Conservation (phyloP, 2,888 invertebrate species). For the Lacanobia oleracea region DNA sequence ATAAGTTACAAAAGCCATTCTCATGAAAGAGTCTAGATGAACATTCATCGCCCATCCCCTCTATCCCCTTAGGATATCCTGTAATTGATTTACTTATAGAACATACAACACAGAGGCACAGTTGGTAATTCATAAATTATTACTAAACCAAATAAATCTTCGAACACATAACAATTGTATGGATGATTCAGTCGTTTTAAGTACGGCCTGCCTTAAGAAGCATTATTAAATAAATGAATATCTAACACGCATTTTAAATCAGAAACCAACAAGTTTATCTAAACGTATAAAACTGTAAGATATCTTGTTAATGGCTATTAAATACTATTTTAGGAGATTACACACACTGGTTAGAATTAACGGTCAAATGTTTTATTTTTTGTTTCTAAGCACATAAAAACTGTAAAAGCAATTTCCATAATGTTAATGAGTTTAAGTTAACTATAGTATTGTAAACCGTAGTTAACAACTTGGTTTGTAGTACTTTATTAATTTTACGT, state of each 20-base stretch:
- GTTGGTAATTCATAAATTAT: background rate
- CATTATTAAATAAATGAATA: slow-evolving; percentile 1
- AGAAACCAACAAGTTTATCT: slow-evolving; percentile 2
- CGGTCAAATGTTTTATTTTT: slow-evolving; percentile 11
- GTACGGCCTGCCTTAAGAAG: background rate
- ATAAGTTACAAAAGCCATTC: no score
- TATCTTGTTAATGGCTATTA: background rate
- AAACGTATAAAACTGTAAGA: slow-evolving; percentile 7
- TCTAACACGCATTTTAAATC: slow-evolving; percentile 15
- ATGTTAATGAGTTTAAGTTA: slow-evolving; percentile 22
- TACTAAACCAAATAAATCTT: background rate
- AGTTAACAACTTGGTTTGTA: slow-evolving; percentile 22
- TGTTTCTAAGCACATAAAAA: slow-evolving; percentile 10
- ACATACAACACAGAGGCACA: background rate
- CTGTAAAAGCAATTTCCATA: slow-evolving; percentile 13
- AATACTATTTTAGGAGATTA: slow-evolving; percentile 27
- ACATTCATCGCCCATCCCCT: background rate
- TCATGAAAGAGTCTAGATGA: no score
- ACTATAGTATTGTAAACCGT: slow-evolving; percentile 7
- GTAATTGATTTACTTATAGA: no score
- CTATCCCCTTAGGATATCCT: no score
- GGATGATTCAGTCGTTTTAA: background rate
- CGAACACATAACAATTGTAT: background rate
- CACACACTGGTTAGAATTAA: background rate
- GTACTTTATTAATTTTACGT: slow-evolving; percentile 9